Percentiles rank a stretch among this genome's conserved stretches.
Conservation (phyloP, 2,797 vertebrate species). For the Pristis pectinata region DNA sequence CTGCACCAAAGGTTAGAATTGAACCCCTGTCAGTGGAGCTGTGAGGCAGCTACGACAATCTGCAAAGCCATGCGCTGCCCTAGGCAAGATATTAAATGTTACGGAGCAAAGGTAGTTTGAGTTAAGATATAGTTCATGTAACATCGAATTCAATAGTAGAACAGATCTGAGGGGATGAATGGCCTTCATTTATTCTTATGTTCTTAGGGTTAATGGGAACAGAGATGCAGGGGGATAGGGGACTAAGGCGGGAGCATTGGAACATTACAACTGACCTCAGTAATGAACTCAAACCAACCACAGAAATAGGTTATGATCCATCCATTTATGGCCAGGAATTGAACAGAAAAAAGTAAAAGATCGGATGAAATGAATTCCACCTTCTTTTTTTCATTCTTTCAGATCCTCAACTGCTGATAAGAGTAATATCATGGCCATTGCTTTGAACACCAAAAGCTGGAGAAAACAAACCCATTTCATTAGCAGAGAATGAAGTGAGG, state of each 20-base stretch:
- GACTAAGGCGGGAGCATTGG: background rate
- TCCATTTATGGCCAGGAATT: background rate
- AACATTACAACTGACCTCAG: background rate
- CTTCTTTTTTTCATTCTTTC: background rate
- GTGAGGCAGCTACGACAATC: too few species aligned
- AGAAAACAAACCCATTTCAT: background rate
- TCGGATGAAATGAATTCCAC: background rate
- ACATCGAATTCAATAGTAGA: background rate
- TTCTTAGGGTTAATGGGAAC: background rate
- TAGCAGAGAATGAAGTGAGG: background rate
- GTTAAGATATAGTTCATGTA: background rate
- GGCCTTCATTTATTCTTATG: background rate
- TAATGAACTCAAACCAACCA: background rate
- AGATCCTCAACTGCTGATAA: background rate
- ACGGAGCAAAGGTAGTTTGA: background rate
- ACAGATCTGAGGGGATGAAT: background rate
- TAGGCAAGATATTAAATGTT: background rate
- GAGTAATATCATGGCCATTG: background rate
- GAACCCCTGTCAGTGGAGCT: too few species aligned
- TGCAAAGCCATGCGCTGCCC: too few species aligned
- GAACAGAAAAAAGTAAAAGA: background rate
- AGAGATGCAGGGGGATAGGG: background rate
- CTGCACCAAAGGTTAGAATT: too few species aligned
- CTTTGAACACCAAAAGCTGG: background rate
- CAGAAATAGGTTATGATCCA: background rate